Percentiles rank a stretch among this genome's conserved stretches.
Conservation (phyloP, 2,888 invertebrate genomes). For the Drosophila lutescens region DNA sequence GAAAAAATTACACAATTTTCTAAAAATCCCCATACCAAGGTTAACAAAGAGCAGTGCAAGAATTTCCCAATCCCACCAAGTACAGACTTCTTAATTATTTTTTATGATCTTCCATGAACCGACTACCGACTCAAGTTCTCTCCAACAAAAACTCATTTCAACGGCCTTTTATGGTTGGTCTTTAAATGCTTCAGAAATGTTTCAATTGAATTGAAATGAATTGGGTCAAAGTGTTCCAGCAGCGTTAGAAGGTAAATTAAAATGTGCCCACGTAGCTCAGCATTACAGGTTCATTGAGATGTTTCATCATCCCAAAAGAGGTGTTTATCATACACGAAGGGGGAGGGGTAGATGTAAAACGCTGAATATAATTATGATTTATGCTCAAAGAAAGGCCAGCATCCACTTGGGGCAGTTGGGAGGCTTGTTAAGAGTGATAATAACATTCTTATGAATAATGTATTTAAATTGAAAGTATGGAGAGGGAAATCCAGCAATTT, state of each 20-base stretch:
- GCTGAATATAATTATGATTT: conserved; percentile 66
- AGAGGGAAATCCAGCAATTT: conserved; percentile 9
- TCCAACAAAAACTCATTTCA: conserved; percentile 32
- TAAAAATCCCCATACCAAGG: background rate
- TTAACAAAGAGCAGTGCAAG: conserved; percentile 34
- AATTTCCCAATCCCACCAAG: conserved; percentile 20
- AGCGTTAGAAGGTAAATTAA: conserved; percentile 52
- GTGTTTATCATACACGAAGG: conserved; percentile 42
- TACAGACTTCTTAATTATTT: conserved; percentile 69
- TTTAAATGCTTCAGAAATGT: conserved; percentile 60
- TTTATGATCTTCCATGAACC: conserved; percentile 70
- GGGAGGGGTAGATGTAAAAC: conserved; percentile 13
- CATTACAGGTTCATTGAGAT: conserved; percentile 60
- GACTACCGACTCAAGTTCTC: conserved; percentile 60
- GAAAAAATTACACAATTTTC: background rate
- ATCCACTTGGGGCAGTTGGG: conserved; percentile 5
- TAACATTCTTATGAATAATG: conserved; percentile 23
- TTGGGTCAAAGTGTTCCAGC: conserved; percentile 74
- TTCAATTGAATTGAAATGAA: conserved; percentile 47
- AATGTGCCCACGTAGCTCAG: conserved; percentile 36
- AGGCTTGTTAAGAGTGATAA: conserved; percentile 39
- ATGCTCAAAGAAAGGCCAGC: conserved; percentile 57
- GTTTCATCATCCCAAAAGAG: conserved; percentile 32
- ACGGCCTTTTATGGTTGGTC: conserved; percentile 54
- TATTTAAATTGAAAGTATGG: conserved; percentile 15